Conservation (phyloP, 2,113 vertebrate species). For the Channa maculata region DNA sequence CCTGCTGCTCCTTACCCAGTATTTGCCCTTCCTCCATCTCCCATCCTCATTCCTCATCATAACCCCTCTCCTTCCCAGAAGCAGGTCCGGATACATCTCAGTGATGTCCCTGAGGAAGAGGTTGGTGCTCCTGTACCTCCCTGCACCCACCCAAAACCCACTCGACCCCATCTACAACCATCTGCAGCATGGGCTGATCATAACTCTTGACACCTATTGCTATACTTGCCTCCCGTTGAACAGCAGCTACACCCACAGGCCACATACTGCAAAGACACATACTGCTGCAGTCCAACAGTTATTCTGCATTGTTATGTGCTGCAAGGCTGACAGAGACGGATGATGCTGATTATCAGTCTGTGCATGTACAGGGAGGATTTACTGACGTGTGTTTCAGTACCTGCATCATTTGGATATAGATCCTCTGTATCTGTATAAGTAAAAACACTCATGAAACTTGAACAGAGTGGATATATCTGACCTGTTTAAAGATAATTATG, state of each 20-base stretch:
- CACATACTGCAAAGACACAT: not conserved
- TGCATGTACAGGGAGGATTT: constrained; percentile 28
- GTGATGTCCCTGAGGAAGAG: constrained; percentile 78
- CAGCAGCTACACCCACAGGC: constrained; percentile 1
- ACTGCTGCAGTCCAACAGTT: not conserved
- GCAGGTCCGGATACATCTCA: constrained; percentile 86
- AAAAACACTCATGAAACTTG: constrained; percentile 3
- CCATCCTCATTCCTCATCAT: constrained; percentile 56
- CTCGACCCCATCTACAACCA: constrained; percentile 25
- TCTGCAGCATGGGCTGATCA: constrained; percentile 65
- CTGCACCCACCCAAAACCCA: constrained; percentile 3
- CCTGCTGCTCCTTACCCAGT: not conserved
- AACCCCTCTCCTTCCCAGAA: constrained; percentile 79
- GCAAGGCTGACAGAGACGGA: constrained; percentile 10
- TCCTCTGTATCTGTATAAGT: too few relatives aligned
- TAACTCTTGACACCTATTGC: constrained; percentile 13
- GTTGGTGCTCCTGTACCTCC: constrained; percentile 72
- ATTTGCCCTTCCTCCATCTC: constrained; percentile 19
- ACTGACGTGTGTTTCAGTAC: not conserved
- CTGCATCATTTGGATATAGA: not conserved
- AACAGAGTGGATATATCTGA: not conserved
- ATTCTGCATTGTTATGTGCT: not conserved
- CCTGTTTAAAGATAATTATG: not conserved
- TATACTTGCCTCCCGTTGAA: constrained; percentile 8
- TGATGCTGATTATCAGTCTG: constrained; percentile 16